phyloP scores from a whole-genome alignment of 2,888 invertebrate genomes.

The Sarcophaga variegata region DNA sequence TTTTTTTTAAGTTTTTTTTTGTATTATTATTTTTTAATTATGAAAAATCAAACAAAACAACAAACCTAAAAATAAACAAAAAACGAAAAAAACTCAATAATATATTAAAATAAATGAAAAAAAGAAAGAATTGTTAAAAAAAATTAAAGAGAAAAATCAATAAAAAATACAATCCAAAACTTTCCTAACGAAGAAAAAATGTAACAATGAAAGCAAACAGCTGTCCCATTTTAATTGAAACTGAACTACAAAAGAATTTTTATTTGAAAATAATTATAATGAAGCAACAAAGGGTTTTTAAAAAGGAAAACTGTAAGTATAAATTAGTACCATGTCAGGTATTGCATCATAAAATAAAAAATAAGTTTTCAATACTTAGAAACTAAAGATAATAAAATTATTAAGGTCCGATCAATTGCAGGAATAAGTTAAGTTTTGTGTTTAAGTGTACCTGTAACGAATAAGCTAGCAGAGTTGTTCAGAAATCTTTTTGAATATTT shows the following conservation, averaged over 20 bases:
- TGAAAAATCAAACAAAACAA: constrained; percentile 68
- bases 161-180: constrained; percentile 68
- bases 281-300: too few species aligned
- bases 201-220: constrained; percentile 54
- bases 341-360: too few species aligned
- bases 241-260: constrained; percentile 16
- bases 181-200: constrained; percentile 65
- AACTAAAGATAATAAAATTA: too few species aligned
- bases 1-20: constrained; percentile 59
- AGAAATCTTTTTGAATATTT: too few species aligned
- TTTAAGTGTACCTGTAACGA: too few species aligned
- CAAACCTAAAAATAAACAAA: constrained; percentile 62
- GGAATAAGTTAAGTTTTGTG: too few species aligned
- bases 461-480: too few species aligned
- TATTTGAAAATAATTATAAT: background rate
- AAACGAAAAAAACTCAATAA: constrained; percentile 61
- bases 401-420: too few species aligned
- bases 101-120: constrained; percentile 45
- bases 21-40: constrained; percentile 62
- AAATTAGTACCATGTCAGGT: too few species aligned
- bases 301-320: too few species aligned
- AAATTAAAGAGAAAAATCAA: constrained; percentile 57
- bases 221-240: constrained; percentile 49
- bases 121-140: constrained; percentile 61
- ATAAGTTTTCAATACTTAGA: too few species aligned